Base-by-base conservation (phyloP, 2,888 invertebrate species). In the Tiliacea aurago region DNA sequence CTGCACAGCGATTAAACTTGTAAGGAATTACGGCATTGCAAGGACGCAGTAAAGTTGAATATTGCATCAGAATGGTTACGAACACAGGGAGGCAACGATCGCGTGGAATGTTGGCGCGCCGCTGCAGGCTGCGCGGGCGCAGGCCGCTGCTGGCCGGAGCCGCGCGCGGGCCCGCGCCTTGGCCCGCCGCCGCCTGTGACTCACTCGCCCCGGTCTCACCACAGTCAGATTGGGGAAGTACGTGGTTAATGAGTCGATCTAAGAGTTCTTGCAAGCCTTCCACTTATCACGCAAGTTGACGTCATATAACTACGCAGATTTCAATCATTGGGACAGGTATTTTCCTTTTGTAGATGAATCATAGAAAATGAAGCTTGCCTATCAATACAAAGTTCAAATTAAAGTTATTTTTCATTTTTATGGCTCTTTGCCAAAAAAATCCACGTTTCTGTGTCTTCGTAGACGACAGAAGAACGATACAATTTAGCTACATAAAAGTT, bases 11-110 rank as follows among this genome's bases (percentile, higher is more conserved):
- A 94, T 94, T 94, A 93, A 94, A 93, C 93, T 94, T 92, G 93
- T 94, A 95, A 95, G 94, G 95, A 96, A 95, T 96, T 96, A 96
- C 95, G 95, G 95, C 96, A 96, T 95, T 96, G 96, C 96, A 96
- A 96, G 96, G 95, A 96, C 95, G 95, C 95, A 93, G 95, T 95
- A 95, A 95, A 95, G 95, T 95, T 95, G 95, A 96, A 95, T 95
- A 95, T 95, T 96, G 96, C 95, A 95, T 96, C 95, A 96, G 94
- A 94, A 93, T 88, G 90, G 92, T 91, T 91, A 94, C 92, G 91
- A 93, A 88, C 91, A 90, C 90, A 87, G 92, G 93, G 93, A 95
- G 95, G 95, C 95, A 95, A 95, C 91, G 95, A 83, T 94, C 95
- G 93, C 93, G 88, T 89, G 95, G 96, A 96, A 96, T 96, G 96